Conservation (phyloP, 1,140 invertebrate species). For the Drosophila miranda region DNA sequence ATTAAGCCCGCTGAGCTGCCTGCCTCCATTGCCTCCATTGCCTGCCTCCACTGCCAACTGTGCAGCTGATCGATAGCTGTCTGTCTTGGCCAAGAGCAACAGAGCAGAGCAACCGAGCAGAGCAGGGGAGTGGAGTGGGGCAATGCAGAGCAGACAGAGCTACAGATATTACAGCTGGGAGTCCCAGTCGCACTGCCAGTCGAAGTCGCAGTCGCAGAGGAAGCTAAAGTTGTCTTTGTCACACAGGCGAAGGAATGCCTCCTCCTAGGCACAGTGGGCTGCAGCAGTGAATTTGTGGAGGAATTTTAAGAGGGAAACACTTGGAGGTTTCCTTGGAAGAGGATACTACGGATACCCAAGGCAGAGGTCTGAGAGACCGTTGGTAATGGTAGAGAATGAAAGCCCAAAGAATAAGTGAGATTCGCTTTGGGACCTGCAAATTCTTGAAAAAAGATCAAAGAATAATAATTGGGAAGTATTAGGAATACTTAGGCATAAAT, state of each 20-base stretch:
- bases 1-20: slow-evolving; percentile 76
- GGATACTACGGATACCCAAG: too few relatives aligned
- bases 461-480: too few relatives aligned
- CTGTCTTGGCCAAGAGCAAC: slow-evolving; percentile 51
- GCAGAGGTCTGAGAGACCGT: too few relatives aligned
- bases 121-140: slow-evolving; percentile 10
- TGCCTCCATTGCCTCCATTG: slow-evolving; percentile 16
- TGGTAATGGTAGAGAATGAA: too few relatives aligned
- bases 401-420: too few relatives aligned
- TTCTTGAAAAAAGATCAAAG: too few relatives aligned
- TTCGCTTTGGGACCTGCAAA: too few relatives aligned
- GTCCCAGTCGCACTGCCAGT: slow-evolving; percentile 23
- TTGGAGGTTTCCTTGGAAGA: too few relatives aligned
- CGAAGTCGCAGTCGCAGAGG: background rate
- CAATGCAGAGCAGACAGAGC: too few relatives aligned
- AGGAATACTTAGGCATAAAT: too few relatives aligned
- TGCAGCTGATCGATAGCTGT: slow-evolving; percentile 79
- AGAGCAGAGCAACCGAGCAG: slow-evolving; percentile 11
- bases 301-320: background rate
- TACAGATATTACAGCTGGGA: slow-evolving; percentile 16
- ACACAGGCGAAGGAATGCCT: slow-evolving; percentile 28
- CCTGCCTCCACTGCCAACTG: slow-evolving; percentile 46
- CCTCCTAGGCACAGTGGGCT: slow-evolving; percentile 33
- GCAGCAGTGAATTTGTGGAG: too few relatives aligned
- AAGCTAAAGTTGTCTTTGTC: slow-evolving; percentile 41